Conservation (phyloP, 2,113 vertebrate species). For the Ictidomys tridecemlineatus region DNA sequence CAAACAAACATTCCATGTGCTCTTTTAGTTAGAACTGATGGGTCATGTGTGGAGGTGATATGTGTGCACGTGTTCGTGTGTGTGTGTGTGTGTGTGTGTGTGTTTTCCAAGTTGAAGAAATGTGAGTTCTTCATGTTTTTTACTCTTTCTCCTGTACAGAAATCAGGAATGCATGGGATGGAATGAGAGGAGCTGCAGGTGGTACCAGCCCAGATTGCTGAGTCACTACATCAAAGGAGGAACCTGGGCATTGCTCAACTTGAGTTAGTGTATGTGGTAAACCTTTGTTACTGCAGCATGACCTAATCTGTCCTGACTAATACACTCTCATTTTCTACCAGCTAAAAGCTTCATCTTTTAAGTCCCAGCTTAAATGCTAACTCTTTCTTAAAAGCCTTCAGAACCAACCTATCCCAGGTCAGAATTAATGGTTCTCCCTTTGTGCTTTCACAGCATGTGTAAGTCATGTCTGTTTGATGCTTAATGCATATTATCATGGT, state of each 20-base stretch:
- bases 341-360: conserved; percentile 24
- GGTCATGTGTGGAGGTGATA: background rate
- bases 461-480: background rate
- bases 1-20: background rate
- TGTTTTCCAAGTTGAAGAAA: background rate
- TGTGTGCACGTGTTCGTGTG: background rate
- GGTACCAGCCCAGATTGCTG: background rate
- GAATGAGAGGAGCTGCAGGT: background rate
- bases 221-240: background rate
- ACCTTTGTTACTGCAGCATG: background rate
- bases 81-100: background rate
- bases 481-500: background rate
- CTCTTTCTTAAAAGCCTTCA: background rate
- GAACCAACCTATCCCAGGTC: background rate
- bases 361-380: background rate
- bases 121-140: background rate
- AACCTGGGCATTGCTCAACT: background rate
- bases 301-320: background rate
- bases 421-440: background rate
- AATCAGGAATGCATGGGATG: rapidly evolving
- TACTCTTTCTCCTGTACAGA: background rate
- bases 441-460: background rate
- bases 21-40: background rate
- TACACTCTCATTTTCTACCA: conserved; percentile 14
- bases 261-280: background rate